A percentile compares a stretch with the other conserved stretches of the same genome.
phyloP scores from a whole-genome alignment of 2,113 vertebrate species.

The Chionis minor region DNA sequence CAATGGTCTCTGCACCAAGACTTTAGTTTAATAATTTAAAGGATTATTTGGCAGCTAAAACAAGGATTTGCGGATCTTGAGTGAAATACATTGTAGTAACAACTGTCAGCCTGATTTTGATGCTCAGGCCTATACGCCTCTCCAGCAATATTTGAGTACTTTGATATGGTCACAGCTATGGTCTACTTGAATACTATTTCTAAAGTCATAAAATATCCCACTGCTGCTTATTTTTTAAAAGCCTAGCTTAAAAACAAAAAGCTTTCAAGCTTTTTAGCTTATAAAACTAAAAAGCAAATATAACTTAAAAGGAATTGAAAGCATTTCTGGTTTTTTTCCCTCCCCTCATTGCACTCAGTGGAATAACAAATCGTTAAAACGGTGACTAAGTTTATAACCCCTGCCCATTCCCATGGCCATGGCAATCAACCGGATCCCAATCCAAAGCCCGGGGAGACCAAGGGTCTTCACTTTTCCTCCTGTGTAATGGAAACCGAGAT shows the following conservation, averaged over 20 bases:
- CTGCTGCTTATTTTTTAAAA: background rate
- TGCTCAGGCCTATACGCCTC: background rate
- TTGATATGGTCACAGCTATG: constrained; percentile 46
- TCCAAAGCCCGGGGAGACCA: fast-evolving
- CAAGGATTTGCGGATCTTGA: background rate
- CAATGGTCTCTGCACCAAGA: background rate
- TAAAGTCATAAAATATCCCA: background rate
- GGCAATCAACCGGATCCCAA: background rate
- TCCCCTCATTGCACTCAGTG: background rate
- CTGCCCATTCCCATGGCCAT: fast-evolving
- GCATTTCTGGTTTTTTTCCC: background rate
- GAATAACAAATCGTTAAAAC: background rate
- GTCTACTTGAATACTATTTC: background rate
- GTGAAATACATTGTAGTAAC: background rate
- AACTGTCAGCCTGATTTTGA: constrained; percentile 46
- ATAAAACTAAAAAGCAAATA: background rate
- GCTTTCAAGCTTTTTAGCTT: background rate
- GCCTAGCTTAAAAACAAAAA: background rate
- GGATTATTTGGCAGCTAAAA: constrained; percentile 35
- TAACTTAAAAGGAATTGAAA: background rate
- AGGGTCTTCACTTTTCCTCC: background rate
- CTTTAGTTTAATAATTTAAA: background rate
- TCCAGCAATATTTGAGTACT: background rate
- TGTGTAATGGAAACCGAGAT: fast-evolving
- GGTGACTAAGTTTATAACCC: background rate